phyloP scores from a whole-genome alignment of 2,888 invertebrate genomes.

The Sceliomorpha sp. region DNA sequence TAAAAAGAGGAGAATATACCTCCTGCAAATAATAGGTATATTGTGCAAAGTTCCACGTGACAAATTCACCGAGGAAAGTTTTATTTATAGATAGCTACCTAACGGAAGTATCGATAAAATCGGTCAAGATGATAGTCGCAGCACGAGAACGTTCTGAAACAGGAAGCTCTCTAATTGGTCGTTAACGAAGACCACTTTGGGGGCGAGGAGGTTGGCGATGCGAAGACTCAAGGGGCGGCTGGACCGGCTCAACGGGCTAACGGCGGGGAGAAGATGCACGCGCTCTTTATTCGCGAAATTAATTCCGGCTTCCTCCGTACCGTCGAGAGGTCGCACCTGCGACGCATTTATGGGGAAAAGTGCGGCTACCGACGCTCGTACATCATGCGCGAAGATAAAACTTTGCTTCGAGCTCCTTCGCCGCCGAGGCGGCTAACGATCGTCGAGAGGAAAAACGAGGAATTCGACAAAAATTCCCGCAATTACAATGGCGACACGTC shows the following conservation, averaged over 20 bases:
- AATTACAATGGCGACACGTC: no score
- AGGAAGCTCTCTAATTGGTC: slow-evolving; percentile 57
- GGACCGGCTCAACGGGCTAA: no score
- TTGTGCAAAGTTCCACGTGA: no score
- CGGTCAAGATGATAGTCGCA: slow-evolving; percentile 9
- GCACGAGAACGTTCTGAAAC: slow-evolving; percentile 15
- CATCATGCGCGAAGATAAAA: slow-evolving; percentile 11
- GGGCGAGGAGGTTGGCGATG: slow-evolving; percentile 3
- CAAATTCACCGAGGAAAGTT: no score
- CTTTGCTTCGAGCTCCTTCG: slow-evolving; percentile 2
- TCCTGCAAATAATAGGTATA: no score
- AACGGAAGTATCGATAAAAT: slow-evolving; percentile 2
- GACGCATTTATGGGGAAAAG: slow-evolving; percentile 12
- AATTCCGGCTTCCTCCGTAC: slow-evolving; percentile 31
- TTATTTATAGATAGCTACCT: no score
- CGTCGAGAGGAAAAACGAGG: slow-evolving; percentile 10
- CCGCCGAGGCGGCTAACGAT: slow-evolving; percentile 6
- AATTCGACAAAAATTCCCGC: background rate
- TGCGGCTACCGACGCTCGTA: slow-evolving; percentile 1
- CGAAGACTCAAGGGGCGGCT: no score
- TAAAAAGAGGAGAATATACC: no score
- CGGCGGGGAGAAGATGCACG: slow-evolving; percentile 28
- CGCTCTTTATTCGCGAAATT: slow-evolving; percentile 50
- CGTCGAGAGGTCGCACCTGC: slow-evolving; percentile 16
- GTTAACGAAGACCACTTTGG: slow-evolving; percentile 37